Evolutionary conservation across 64 coral and sea anemone genomes (phyloP), one percentile per base, ranked within the genome.

Genomic region (Astreopora myriophthalma): DNA sequence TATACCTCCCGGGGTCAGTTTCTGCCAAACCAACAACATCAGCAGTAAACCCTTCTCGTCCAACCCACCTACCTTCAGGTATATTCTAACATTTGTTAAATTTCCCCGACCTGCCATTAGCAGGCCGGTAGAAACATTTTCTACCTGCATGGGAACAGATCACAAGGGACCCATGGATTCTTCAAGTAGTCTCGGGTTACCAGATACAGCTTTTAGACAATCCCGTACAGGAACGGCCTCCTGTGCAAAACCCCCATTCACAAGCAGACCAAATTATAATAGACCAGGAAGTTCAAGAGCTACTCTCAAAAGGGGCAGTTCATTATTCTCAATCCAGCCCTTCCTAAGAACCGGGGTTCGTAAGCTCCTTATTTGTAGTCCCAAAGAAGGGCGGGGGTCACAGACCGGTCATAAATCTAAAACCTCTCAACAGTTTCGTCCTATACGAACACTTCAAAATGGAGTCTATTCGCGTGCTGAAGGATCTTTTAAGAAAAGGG

Each of bases 361-460:
- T 79, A 28, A 92, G 82, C 48, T 76, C 80, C 17, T 55, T 92
- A 37, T 92, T 92, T 85, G 79, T 92, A 34, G 33, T 92, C 63
- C 80, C 90, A 46, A 85, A 86, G 76, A 86, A 86, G 32, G 90
- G 79, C 28, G 90, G 79, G 71, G 90, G 80, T 2, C 80, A 75
- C 25, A 92, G 90, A 58, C 70, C 90, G 27, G 90, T 92, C 2
- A 92, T 92, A 84, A 86, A 86, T 34, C 73, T 86, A 12, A 92
- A 92, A 61, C 73, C 91, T 3, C 83, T 79, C 3, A 87, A 79
- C 30, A 28, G 42, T 10, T 93, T 93, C 20, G 87, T 86, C 20
- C 73, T 37, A 64, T 93, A 93, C 81, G 83, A 93, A 69, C 82
- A 93, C 25, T 87, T 93, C 82, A 93, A 93, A 74, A 77, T 87